These are phyloP conservation scores for Athalia cordata DNA, from an alignment of 2,888 invertebrate genomes.

Conservation along the genomic window DNA sequence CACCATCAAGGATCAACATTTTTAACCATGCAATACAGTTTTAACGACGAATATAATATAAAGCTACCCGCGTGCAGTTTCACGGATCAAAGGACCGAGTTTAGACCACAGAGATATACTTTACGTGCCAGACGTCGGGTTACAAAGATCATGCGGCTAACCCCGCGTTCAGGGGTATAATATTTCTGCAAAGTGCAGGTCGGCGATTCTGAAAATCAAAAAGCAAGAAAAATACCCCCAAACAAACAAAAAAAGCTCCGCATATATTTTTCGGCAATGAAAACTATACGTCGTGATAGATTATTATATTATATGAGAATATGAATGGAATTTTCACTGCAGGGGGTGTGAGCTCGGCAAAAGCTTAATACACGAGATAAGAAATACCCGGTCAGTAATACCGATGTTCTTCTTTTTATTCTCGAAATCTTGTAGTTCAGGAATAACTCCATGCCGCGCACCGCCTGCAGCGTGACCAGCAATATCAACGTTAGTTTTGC, in stretches of 20 bases:
- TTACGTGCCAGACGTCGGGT: conserved; percentile 13
- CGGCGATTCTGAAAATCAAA: no score
- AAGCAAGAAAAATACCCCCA: no score
- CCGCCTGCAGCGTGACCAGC: background rate
- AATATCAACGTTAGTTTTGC: background rate
- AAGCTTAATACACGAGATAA: no score
- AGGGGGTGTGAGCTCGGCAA: no score
- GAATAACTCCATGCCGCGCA: background rate
- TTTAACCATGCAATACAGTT: conserved; percentile 1
- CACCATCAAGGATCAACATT: background rate
- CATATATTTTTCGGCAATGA: no score
- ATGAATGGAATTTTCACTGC: no score
- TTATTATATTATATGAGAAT: no score
- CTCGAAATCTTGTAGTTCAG: background rate
- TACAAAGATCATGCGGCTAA: background rate
- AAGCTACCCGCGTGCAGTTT: background rate
- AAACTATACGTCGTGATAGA: no score
- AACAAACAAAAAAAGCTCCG: no score
- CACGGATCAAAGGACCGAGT: conserved; percentile 31
- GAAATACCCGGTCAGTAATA: background rate
- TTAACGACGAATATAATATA: conserved; percentile 16
- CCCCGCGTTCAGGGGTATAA: no score
- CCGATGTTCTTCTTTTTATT: background rate
- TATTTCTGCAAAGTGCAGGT: no score
- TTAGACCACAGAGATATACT: conserved; percentile 14